Percentiles rank a stretch among this genome's conserved stretches.
phyloP scores from a whole-genome alignment of 2,113 vertebrate genomes.

The Ammospiza caudacuta region DNA sequence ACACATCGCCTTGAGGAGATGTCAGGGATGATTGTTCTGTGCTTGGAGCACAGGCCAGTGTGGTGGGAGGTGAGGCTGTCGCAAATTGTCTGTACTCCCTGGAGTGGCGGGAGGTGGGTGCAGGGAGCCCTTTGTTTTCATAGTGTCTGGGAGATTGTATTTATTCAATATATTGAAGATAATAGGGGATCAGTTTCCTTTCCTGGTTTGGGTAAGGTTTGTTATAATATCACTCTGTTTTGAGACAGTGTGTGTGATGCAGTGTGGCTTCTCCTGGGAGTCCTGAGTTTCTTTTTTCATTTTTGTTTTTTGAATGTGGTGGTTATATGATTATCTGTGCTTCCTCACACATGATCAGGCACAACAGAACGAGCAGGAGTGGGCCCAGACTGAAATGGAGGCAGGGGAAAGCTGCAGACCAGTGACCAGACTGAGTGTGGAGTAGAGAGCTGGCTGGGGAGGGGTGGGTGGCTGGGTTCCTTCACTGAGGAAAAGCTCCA shows the following conservation, averaged over 20 bases:
- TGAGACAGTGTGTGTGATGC: not conserved
- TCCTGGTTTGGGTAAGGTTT: not conserved
- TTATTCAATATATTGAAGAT: not conserved
- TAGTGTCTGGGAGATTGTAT: not conserved
- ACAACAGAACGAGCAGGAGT: not conserved
- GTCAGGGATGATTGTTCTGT: not conserved
- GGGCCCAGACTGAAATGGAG: not conserved
- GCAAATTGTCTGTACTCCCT: not conserved
- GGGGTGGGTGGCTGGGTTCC: not conserved
- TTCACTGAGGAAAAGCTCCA: not conserved
- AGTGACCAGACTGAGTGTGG: not conserved
- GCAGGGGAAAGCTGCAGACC: not conserved
- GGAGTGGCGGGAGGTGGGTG: fast-evolving
- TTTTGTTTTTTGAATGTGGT: not conserved
- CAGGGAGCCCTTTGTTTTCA: not conserved
- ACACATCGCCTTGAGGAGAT: not conserved
- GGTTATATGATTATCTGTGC: not conserved
- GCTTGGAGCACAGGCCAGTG: not conserved
- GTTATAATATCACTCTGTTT: not conserved
- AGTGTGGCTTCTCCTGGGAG: not conserved
- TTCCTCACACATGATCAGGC: not conserved
- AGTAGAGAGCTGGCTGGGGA: not conserved
- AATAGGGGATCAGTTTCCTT: not conserved
- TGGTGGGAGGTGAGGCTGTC: not conserved
- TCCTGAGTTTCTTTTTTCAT: not conserved